A percentile compares a stretch with the other conserved stretches of the same genome.
These are phyloP conservation scores for Muricea muricata DNA, from an alignment of 92 coral and sea anemone genomes.

Conservation along the genomic window DNA sequence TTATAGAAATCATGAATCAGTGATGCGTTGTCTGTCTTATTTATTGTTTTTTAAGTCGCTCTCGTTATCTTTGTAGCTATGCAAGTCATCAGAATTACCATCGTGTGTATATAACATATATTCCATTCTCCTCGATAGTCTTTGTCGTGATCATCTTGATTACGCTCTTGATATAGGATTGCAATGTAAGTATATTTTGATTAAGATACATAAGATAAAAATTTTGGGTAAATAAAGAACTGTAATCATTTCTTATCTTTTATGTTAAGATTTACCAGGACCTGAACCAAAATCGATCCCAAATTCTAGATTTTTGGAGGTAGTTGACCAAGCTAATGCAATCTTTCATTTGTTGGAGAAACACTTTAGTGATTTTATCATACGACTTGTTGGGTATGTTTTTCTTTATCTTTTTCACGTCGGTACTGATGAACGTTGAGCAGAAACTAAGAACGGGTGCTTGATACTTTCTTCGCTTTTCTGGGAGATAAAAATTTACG, in stretches of 20 bases:
- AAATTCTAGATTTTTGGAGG: constrained; percentile 85
- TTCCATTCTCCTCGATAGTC: constrained; percentile 77
- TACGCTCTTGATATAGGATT: constrained; percentile 90
- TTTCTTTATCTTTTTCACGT: too few relatives aligned
- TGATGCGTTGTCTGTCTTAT: neutral
- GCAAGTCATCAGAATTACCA: constrained; percentile 88
- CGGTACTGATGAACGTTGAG: too few relatives aligned
- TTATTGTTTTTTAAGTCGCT: neutral
- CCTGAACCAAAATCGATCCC: constrained; percentile 84
- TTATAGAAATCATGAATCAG: too few relatives aligned
- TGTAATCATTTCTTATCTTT: neutral
- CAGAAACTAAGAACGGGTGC: too few relatives aligned
- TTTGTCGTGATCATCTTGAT: constrained; percentile 93
- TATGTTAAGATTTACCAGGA: constrained; percentile 72
- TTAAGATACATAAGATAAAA: too few relatives aligned
- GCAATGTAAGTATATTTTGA: constrained; percentile 68
- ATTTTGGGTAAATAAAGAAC: too few relatives aligned
- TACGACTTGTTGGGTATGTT: constrained; percentile 91
- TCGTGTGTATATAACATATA: constrained; percentile 84
- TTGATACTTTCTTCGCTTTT: too few relatives aligned
- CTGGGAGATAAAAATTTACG: too few relatives aligned
- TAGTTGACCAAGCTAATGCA: constrained; percentile 89
- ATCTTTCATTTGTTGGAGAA: constrained; percentile 96
- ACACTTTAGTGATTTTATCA: constrained; percentile 92
- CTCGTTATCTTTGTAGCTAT: constrained; percentile 61